These are phyloP conservation scores for Echinarachnius parma DNA, from an alignment of 53 echinoderm and acorn worm species.

Conservation along the genomic window DNA sequence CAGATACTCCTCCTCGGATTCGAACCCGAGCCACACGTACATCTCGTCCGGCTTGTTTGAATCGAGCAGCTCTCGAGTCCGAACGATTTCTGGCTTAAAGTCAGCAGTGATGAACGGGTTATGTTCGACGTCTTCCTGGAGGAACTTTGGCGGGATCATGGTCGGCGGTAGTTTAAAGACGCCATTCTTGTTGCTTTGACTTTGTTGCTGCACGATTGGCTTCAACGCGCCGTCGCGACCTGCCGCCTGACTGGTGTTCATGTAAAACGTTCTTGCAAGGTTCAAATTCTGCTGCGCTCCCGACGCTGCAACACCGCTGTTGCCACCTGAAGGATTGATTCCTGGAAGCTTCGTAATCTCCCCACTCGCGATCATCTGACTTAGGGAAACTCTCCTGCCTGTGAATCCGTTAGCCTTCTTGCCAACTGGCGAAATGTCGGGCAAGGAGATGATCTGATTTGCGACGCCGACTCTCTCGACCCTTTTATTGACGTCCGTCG, in stretches of 20 bases:
- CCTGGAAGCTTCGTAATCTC: constrained; percentile 69
- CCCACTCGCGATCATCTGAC: constrained; percentile 71
- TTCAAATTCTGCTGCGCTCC: constrained; percentile 28
- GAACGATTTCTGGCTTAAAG: constrained; percentile 51
- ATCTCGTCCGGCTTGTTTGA: constrained; percentile 68
- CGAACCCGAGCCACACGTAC: constrained; percentile 89
- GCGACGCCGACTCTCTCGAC: constrained; percentile 24
- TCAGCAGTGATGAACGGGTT: constrained; percentile 72
- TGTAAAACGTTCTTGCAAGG: constrained; percentile 58
- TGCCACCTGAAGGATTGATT: constrained; percentile 20
- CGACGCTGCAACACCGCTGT: neutral
- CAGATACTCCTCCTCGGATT: constrained; percentile 66
- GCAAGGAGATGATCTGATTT: constrained; percentile 57
- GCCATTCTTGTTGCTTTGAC: constrained; percentile 8
- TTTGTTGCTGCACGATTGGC: constrained; percentile 22
- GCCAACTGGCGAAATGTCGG: constrained; percentile 39
- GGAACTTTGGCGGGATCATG: constrained; percentile 57
- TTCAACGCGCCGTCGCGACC: constrained; percentile 22
- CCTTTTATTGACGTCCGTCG: neutral
- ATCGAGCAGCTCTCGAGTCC: constrained; percentile 56
- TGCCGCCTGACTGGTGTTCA: constrained; percentile 65
- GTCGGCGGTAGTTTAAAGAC: constrained; percentile 50
- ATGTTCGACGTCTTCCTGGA: constrained; percentile 46
- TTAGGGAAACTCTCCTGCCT: constrained; percentile 63
- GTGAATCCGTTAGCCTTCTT: neutral